A percentile compares a stretch with the other conserved stretches of the same genome.
Evolutionary conservation across 2,797 vertebrate species (phyloP).

Genomic region (Naso thynnoides): DNA sequence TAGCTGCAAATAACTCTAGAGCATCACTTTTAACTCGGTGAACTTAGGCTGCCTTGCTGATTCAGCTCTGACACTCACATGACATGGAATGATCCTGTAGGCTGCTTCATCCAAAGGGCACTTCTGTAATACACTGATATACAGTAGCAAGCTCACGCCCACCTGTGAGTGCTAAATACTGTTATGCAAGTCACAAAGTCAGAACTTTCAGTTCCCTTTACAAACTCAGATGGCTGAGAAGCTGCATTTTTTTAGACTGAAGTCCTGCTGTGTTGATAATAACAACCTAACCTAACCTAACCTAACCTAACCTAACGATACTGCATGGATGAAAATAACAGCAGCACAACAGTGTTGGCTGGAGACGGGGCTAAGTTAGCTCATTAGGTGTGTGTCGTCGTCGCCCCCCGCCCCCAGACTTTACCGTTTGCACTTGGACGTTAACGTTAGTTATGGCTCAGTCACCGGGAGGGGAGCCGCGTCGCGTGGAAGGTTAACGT

Average conservation of each 20-base stretch:
- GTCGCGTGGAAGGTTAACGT: too few relatives aligned
- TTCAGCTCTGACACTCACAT: slow-evolving; percentile 2
- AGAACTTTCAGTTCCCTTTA: slow-evolving; percentile 15
- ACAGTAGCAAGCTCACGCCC: background rate
- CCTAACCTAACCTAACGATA: too few relatives aligned
- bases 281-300: accelerated
- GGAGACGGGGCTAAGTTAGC: background rate
- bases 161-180: background rate
- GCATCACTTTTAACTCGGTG: background rate
- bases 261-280: too few relatives aligned
- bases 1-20: background rate
- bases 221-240: too few relatives aligned
- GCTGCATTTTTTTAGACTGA: too few relatives aligned
- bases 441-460: slow-evolving; percentile 1
- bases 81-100: background rate
- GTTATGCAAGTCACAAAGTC: background rate
- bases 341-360: too few relatives aligned
- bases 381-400: background rate
- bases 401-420: slow-evolving; percentile 9
- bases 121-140: background rate
- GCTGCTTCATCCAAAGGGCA: background rate
- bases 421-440: background rate
- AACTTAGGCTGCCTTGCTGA: background rate
- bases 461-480: slow-evolving; percentile 21
- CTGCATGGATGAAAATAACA: too few relatives aligned